Evolutionary conservation across 2,113 vertebrate genomes (phyloP).

Genomic region (Pelobates fuscus): DNA sequence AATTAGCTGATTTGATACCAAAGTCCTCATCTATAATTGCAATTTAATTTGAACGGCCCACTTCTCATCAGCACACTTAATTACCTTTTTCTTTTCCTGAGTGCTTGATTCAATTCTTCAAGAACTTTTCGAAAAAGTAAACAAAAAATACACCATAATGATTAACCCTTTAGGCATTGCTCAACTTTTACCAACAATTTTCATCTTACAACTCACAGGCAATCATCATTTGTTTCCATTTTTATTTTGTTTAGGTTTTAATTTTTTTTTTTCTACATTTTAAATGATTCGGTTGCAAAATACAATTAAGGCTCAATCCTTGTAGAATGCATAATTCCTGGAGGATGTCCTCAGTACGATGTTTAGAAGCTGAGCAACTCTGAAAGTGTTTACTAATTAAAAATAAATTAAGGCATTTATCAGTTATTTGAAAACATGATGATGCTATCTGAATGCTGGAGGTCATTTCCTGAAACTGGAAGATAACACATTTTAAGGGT

Average conservation of each 20-base stretch:
- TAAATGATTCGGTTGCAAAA: neutral
- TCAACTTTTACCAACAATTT: neutral
- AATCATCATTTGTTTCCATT: no score
- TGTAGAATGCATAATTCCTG: constrained; percentile 4
- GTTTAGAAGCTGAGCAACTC: neutral
- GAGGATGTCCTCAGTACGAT: neutral
- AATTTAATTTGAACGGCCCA: no score
- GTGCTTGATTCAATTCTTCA: no score
- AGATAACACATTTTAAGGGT: neutral
- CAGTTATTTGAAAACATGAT: constrained; percentile 1
- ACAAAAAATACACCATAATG: no score
- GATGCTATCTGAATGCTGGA: neutral
- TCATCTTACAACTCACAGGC: neutral
- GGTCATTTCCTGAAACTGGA: no score
- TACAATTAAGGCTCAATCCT: neutral
- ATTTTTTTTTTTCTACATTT: neutral
- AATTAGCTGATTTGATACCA: no score
- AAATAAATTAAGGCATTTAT: constrained; percentile 12
- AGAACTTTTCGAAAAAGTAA: no score
- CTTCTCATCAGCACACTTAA: no score
- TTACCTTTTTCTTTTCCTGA: no score
- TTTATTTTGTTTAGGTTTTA: no score
- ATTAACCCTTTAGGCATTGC: no score
- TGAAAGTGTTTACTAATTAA: neutral
- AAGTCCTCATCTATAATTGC: no score